phyloP scores from a whole-genome alignment of 2,888 invertebrate genomes.

The Galerucella pusilla region DNA sequence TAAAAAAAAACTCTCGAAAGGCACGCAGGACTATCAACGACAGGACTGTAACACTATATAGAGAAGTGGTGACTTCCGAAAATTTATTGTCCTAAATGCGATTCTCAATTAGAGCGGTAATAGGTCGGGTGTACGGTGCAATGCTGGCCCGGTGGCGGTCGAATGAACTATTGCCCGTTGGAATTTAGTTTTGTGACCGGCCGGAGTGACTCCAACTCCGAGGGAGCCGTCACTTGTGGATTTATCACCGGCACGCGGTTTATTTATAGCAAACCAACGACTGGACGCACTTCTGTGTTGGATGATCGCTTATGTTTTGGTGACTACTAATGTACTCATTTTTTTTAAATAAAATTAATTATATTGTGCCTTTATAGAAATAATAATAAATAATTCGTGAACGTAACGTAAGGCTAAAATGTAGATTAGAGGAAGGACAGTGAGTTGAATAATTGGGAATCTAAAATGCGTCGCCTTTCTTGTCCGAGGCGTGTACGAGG shows the following conservation, averaged over 20 bases:
- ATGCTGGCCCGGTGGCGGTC: slow-evolving; percentile 42
- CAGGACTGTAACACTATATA: slow-evolving; percentile 54
- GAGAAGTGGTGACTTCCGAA: slow-evolving; percentile 64
- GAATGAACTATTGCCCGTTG: slow-evolving; percentile 63
- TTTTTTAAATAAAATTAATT: background rate
- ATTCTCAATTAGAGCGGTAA: slow-evolving; percentile 77
- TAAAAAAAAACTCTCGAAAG: slow-evolving; percentile 8
- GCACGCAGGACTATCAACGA: slow-evolving; percentile 21
- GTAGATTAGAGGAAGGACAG: slow-evolving; percentile 18
- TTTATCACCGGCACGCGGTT: slow-evolving; percentile 52
- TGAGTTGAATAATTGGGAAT: slow-evolving; percentile 28
- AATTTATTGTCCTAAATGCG: slow-evolving; percentile 75
- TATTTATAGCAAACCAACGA: slow-evolving; percentile 50
- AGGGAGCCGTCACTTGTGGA: slow-evolving; percentile 54
- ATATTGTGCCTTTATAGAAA: background rate
- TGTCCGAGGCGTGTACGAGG: slow-evolving; percentile 21
- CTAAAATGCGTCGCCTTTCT: slow-evolving; percentile 27
- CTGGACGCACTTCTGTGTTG: slow-evolving; percentile 36
- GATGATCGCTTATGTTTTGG: slow-evolving; percentile 14
- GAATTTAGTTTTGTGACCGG: slow-evolving; percentile 64
- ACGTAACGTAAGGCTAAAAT: background rate
- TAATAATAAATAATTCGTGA: too few relatives aligned
- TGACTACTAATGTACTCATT: background rate
- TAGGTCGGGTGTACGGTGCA: slow-evolving; percentile 68
- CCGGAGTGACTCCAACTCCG: slow-evolving; percentile 48